Evolutionary conservation across 2,797 vertebrate genomes (phyloP).

Genomic region (Pangasius larnaudii): DNA sequence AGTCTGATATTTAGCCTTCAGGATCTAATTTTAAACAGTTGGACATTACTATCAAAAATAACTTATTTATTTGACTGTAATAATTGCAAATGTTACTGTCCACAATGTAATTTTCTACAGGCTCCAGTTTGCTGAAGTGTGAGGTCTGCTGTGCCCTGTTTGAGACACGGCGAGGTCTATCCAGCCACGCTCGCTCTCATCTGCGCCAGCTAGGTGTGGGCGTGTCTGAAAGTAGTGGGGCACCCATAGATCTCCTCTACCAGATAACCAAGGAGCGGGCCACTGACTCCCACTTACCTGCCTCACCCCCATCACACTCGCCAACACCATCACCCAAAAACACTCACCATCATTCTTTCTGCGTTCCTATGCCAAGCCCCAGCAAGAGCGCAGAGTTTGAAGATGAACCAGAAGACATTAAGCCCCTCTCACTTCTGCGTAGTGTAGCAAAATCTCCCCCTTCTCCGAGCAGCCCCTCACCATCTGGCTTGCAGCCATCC

Average conservation of each 20-base stretch:
- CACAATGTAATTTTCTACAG: slow-evolving; percentile 28
- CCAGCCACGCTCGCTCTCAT: slow-evolving; percentile 83
- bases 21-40: not conserved
- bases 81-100: not conserved
- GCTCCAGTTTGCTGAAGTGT: slow-evolving; percentile 72
- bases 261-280: slow-evolving; percentile 85
- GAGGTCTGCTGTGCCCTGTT: slow-evolving; percentile 83
- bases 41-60: not conserved
- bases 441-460: slow-evolving; percentile 65
- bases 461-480: slow-evolving; percentile 69
- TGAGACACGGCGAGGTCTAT: slow-evolving; percentile 82
- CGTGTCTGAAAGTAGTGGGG: slow-evolving; percentile 86
- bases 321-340: slow-evolving; percentile 68
- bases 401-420: slow-evolving; percentile 70
- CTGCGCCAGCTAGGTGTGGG: slow-evolving; percentile 85
- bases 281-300: slow-evolving; percentile 61
- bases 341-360: slow-evolving; percentile 37
- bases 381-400: slow-evolving; percentile 66
- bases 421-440: slow-evolving; percentile 66
- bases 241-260: slow-evolving; percentile 87
- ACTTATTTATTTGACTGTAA: not conserved
- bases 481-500: slow-evolving; percentile 68
- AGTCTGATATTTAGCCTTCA: not conserved
- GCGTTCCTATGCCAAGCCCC: slow-evolving; percentile 27
- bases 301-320: slow-evolving; percentile 44